Evolutionary conservation across 2,888 invertebrate species (phyloP).

Genomic region (Cyclophora albipunctata): DNA sequence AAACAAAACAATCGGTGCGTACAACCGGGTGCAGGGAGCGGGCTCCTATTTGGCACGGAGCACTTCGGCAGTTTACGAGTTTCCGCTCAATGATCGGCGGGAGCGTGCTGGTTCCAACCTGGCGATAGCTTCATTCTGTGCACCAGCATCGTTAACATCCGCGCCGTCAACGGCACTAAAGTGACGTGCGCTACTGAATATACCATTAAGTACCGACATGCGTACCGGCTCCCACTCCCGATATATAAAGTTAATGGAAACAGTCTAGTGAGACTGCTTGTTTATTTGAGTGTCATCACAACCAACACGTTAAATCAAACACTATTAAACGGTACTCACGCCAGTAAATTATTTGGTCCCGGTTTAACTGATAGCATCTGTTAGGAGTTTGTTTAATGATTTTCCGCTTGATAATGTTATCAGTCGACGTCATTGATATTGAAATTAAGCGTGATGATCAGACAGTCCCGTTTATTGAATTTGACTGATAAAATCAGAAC

Average conservation of each 20-base stretch:
- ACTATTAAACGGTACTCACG: no score
- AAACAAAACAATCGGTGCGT: neutral
- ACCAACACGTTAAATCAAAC: neutral
- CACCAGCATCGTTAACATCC: conserved; percentile 7
- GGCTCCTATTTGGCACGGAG: conserved; percentile 34
- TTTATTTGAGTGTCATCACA: neutral
- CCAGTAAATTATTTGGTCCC: no score
- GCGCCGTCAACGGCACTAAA: conserved; percentile 11
- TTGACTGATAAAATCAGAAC: no score
- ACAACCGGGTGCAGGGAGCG: neutral
- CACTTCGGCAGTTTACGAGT: conserved; percentile 32
- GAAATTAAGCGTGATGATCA: no score
- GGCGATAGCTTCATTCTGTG: conserved; percentile 24
- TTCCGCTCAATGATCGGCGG: conserved; percentile 23
- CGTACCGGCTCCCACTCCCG: conserved; percentile 1
- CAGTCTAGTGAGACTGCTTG: no score
- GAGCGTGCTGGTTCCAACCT: conserved; percentile 11
- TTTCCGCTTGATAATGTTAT: no score
- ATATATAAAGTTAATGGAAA: conserved; percentile 4
- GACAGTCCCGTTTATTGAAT: no score
- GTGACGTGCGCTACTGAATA: conserved; percentile 10
- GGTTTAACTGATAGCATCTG: no score
- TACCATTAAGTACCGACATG: conserved; percentile 3
- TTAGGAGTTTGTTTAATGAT: no score
- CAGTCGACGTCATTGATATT: no score